Base-by-base conservation (phyloP, 1,140 invertebrate species). In the Psix sp. region DNA sequence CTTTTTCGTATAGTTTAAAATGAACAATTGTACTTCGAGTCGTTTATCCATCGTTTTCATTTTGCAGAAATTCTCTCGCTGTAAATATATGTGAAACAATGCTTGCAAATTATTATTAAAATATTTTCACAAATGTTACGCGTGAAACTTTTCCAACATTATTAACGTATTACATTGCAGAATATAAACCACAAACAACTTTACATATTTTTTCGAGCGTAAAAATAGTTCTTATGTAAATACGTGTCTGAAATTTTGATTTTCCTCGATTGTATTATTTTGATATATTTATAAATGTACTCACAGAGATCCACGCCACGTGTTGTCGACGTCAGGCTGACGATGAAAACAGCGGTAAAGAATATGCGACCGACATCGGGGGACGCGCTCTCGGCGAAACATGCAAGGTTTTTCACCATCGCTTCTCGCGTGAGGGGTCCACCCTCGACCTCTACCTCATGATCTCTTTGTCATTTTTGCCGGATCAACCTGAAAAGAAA, bases 251-350 rank as follows among this genome's bases (percentile, higher is more conserved):
- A 29, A 7, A n/a, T n/a, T 29, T n/a, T 3, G 2, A n/a, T 7
- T 29, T 29, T 29, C n/a, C 26, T 29, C 26, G n/a, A 29, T 29
- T 29, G 26, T n/a, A 29, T 29, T 65, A 62, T 65, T 66, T 49
- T 56, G 48, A 62, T 46, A 42, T 14, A 33, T 40, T 48, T 65
- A 60, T 68, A 52, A 75, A 65, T 70, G n/a, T 56, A 83, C 85
- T 86, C 54, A 86, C 85, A 84, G 51, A 86, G 82, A 78, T 86
- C 85, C 63, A 86, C 79, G 79, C 77, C 78, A 62, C 52, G 59
- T 54, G 79, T 71, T 42, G 76, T 76, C 35, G 73, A 72, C 35
- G 60, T 65, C 38, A 80, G 43, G 18, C 57, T 60, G 62, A 80
- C 73, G 31, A 77, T 62, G 70, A 82, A 52, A 52, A 82, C 21